phyloP scores from a whole-genome alignment of 2,888 invertebrate species.

The Andrena flavipes region DNA sequence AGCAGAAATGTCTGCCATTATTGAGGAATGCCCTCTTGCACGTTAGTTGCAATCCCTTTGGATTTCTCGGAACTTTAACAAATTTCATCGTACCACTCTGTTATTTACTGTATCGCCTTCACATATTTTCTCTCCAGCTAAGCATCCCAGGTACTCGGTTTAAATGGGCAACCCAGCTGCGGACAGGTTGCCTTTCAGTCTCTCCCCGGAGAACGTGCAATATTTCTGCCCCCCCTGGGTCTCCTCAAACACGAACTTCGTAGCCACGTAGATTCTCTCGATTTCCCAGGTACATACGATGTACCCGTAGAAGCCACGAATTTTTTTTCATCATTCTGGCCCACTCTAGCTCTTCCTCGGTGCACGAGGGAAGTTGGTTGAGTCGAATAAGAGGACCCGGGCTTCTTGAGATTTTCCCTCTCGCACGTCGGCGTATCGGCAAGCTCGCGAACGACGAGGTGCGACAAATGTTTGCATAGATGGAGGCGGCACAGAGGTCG shows the following conservation, averaged over 20 bases:
- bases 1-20: background rate
- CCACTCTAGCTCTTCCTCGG: background rate
- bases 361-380: background rate
- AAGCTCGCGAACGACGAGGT: constrained; percentile 30
- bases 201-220: no score
- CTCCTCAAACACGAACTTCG: background rate
- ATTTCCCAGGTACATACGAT: no score
- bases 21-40: background rate
- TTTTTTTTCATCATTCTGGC: no score
- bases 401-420: constrained; percentile 35
- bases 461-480: constrained; percentile 51
- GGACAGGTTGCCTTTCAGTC: no score
- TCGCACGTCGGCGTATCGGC: constrained; percentile 34
- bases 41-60: no score
- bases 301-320: no score
- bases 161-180: no score
- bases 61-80: no score
- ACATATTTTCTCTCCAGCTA: no score
- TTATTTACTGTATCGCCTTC: no score
- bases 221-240: background rate
- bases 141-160: no score
- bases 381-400: background rate
- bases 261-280: background rate
- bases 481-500: constrained; percentile 26
- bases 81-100: no score